A percentile compares a stretch with the other conserved stretches of the same genome.
Conservation (phyloP, 1,140 invertebrate species). For the Physella acuta region DNA sequence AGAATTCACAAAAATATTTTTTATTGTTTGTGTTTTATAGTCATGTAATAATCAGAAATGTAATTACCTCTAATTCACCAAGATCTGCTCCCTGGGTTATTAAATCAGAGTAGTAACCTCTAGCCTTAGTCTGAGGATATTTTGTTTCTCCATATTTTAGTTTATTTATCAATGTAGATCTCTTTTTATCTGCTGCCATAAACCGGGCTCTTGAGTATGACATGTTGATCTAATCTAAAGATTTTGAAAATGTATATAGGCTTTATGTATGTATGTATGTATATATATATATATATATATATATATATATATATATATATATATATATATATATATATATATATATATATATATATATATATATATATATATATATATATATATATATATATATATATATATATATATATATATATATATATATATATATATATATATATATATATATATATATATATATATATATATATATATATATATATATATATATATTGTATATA, state of each 20-base stretch:
- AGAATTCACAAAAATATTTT: too few relatives aligned
- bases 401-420: not conserved
- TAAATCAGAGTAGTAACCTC: constrained; percentile 26
- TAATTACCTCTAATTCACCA: constrained; percentile 4
- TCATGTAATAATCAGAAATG: too few relatives aligned
- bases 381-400: not conserved
- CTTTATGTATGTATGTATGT: not conserved
- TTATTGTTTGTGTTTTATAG: too few relatives aligned
- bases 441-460: not conserved
- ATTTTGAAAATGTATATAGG: not conserved
- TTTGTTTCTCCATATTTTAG: not conserved
- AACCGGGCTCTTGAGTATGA: not conserved
- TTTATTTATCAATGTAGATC: constrained; percentile 8
- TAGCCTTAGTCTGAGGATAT: constrained; percentile 17
- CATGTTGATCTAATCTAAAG: not conserved
- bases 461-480: constrained; percentile 1
- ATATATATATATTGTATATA: not conserved
- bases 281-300: not conserved
- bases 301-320: not conserved
- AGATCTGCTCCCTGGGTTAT: constrained; percentile 17
- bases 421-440: not conserved
- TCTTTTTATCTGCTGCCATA: constrained; percentile 15
- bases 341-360: constrained; percentile 1
- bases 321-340: not conserved
- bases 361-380: not conserved